A percentile compares a stretch with the other conserved stretches of the same genome.
These are phyloP conservation scores for Macrostomum cliftonense DNA, from an alignment of 2,888 invertebrate species.

Conservation along the genomic window DNA sequence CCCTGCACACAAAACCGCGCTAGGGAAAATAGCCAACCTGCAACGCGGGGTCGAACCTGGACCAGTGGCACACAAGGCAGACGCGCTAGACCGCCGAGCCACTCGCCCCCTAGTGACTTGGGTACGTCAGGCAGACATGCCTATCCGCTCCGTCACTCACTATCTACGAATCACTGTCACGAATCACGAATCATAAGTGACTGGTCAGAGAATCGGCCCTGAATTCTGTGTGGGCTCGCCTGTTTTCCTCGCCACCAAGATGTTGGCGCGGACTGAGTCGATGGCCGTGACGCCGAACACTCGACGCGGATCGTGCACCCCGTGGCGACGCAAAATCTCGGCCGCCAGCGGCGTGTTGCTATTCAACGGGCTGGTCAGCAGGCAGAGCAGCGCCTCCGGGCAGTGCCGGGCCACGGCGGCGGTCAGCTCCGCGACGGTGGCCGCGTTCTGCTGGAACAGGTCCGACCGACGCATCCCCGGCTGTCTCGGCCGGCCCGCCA, in stretches of 20 bases:
- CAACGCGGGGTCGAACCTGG: too few relatives aligned
- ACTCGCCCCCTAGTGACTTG: too few relatives aligned
- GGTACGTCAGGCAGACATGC: too few relatives aligned
- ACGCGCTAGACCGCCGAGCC: too few relatives aligned
- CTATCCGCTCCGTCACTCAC: too few relatives aligned
- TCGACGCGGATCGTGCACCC: neutral
- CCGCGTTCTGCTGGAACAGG: neutral
- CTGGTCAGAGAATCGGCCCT: too few relatives aligned
- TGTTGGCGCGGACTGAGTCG: conserved; percentile 1
- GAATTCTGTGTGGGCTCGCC: too few relatives aligned
- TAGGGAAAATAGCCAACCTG: too few relatives aligned
- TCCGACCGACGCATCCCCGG: neutral
- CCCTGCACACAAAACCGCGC: too few relatives aligned
- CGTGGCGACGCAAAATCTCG: neutral
- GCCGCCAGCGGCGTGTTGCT: neutral
- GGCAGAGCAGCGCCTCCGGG: conserved; percentile 1
- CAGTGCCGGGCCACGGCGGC: neutral
- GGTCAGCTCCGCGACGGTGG: neutral
- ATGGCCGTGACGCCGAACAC: conserved; percentile 1
- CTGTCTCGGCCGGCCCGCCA: neutral
- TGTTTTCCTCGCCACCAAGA: neutral
- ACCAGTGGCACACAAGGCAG: too few relatives aligned
- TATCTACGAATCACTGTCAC: too few relatives aligned
- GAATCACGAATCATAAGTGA: too few relatives aligned
- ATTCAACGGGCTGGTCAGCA: conserved; percentile 1